Conservation (phyloP, 2,888 invertebrate genomes). For the Cataglyphis altisquamis region DNA sequence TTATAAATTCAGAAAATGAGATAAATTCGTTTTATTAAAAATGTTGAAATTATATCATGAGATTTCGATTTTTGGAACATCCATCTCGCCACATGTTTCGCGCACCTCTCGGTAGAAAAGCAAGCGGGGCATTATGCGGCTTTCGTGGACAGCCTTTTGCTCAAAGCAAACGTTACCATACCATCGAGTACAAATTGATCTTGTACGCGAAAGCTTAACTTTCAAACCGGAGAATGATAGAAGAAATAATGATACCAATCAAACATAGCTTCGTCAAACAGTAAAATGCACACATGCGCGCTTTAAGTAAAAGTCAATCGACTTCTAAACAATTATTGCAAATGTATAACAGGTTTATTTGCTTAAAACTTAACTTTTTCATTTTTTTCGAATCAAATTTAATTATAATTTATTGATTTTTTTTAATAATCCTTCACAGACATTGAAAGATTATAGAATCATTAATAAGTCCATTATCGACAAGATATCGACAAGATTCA, state of each 20-base stretch:
- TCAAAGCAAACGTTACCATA: slow-evolving; percentile 72
- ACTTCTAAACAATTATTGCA: background rate
- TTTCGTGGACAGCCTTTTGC: slow-evolving; percentile 61
- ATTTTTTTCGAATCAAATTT: background rate
- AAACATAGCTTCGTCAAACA: slow-evolving; percentile 14
- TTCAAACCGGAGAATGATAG: slow-evolving; percentile 10
- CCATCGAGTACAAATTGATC: slow-evolving; percentile 66
- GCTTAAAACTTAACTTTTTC: background rate
- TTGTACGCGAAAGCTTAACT: slow-evolving; percentile 44
- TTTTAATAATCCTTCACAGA: background rate
- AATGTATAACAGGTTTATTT: background rate
- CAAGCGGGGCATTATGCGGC: slow-evolving; percentile 46
- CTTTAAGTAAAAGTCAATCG: background rate
- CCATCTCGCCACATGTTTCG: slow-evolving; percentile 31
- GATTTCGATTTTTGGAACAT: background rate
- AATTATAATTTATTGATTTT: background rate
- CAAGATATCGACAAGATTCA: slow-evolving; percentile 1
- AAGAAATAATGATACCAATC: slow-evolving; percentile 37
- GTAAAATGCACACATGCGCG: background rate
- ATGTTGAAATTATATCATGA: slow-evolving; percentile 6
- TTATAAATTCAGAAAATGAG: background rate
- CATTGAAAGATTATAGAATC: background rate
- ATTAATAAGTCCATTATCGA: background rate
- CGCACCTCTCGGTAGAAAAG: slow-evolving; percentile 24
- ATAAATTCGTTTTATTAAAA: background rate